These are phyloP conservation scores for Cyaniris semiargus DNA, from an alignment of 2,888 invertebrate genomes.

Conservation along the genomic window DNA sequence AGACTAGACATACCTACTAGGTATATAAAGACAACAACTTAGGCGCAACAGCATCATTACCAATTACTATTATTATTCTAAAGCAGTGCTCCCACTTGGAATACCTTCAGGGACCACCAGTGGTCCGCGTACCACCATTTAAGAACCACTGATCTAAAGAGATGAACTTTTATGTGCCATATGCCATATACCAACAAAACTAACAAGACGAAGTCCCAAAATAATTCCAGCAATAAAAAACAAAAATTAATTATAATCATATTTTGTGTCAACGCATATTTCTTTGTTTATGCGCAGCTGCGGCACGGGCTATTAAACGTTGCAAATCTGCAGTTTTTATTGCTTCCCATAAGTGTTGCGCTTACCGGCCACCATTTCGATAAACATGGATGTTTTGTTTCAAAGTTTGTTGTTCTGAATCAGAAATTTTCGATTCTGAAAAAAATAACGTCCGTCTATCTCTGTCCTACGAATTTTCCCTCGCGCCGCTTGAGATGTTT, in stretches of 20 bases:
- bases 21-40: too few species aligned
- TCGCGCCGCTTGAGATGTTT: too few species aligned
- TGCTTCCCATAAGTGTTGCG: constrained; percentile 51
- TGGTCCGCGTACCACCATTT: too few species aligned
- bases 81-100: too few species aligned
- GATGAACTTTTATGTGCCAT: background rate
- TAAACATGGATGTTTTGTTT: constrained; percentile 54
- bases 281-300: constrained; percentile 48
- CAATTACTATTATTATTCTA: too few species aligned
- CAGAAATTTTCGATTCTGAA: background rate
- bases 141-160: too few species aligned
- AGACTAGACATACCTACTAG: too few species aligned
- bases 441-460: too few species aligned
- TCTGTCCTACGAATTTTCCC: too few species aligned
- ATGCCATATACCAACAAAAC: background rate
- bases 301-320: constrained; percentile 44
- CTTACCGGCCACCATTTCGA: constrained; percentile 50
- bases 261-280: constrained; percentile 26
- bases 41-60: too few species aligned
- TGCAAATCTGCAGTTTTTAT: constrained; percentile 61
- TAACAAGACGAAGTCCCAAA: background rate
- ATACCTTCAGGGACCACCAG: too few species aligned
- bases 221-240: background rate
- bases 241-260: constrained; percentile 19
- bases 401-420: constrained; percentile 38